Conservation (phyloP, 2,888 invertebrate genomes). For the Crocallis elinguaria region DNA sequence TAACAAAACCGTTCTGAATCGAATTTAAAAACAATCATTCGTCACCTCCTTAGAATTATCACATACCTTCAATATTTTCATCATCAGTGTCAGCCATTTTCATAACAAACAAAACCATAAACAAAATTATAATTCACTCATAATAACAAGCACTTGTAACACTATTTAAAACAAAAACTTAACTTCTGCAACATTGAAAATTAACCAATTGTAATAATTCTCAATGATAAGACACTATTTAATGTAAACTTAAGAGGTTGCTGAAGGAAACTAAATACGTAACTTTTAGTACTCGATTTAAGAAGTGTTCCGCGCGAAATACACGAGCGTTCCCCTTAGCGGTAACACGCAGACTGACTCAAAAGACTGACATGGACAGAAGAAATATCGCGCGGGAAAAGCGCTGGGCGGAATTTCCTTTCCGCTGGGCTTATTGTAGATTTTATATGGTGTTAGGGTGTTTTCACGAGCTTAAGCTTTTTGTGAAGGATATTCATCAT, state of each 20-base stretch:
- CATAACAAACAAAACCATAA: constrained; percentile 45
- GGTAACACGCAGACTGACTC: constrained; percentile 43
- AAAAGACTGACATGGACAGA: not conserved
- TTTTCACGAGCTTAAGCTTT: too few relatives aligned
- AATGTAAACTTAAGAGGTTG: too few relatives aligned
- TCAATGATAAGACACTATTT: too few relatives aligned
- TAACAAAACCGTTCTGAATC: not conserved
- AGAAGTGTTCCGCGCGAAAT: constrained; percentile 24
- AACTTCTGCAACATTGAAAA: too few relatives aligned
- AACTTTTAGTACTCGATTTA: constrained; percentile 14
- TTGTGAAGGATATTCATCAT: too few relatives aligned
- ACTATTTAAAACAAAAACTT: not conserved
- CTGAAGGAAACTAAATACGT: constrained; percentile 8
- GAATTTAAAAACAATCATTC: not conserved
- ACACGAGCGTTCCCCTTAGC: constrained; percentile 44
- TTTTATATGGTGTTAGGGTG: not conserved
- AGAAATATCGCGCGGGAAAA: not conserved
- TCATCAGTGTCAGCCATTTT: constrained; percentile 63
- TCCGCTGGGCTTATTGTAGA: not conserved
- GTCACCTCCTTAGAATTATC: not conserved
- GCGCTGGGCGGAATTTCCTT: constrained; percentile 6
- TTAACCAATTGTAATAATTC: too few relatives aligned
- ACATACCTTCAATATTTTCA: constrained; percentile 64
- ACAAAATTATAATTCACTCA: constrained; percentile 43
- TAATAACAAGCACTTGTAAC: constrained; percentile 35